Evolutionary conservation across 2,888 invertebrate genomes (phyloP), one percentile per base, ranked within the genome.

Genomic region (Cantharis nigra): DNA sequence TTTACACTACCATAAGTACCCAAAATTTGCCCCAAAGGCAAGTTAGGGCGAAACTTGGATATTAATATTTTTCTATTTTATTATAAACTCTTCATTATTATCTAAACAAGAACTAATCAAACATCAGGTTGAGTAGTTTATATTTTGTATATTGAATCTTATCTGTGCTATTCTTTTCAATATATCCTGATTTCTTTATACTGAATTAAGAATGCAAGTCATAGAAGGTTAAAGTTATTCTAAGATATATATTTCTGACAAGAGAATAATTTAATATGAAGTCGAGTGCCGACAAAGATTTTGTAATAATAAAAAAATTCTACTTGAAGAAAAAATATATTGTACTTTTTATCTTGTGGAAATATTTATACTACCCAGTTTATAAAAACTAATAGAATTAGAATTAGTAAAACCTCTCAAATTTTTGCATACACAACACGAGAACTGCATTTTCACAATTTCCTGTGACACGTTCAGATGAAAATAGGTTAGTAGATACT

Each of bases 211-310:
- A 78, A 65, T 69, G 81, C 81, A 82, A 80, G 81, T 81, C 82
- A 82, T 71, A 72, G 65, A 67, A 33, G 62, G 33, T 77, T 72
- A 13, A 75, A 72, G 71, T 74, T 74, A 74, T 74, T 71, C 72
- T 69, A 77, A 79, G 76, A 79, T 80, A 80, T 81, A 81, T 72
- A 80, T 81, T 81, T 80, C 80, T 79, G 80, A 81, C 80, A 81
- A 80, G 80, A 80, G 78, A 76, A 76, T 79, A 75, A 77, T 77
- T 75, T 80, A 81, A 80, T 71, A 71, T 74, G 73, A 33, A 71
- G 70, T 71, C 69, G 69, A 69, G 72, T 76, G 71, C 76, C 69
- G 70, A 76, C 76, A 69, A 74, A 74, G 73, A 71, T 75, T 64
- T 69, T 70, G 49, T 49, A 33, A 70, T 62, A 18, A 71, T 71